Evolutionary conservation across 1,140 invertebrate species (phyloP), one percentile per base, ranked within the genome.

Genomic region (Aphelinus atriplicis): DNA sequence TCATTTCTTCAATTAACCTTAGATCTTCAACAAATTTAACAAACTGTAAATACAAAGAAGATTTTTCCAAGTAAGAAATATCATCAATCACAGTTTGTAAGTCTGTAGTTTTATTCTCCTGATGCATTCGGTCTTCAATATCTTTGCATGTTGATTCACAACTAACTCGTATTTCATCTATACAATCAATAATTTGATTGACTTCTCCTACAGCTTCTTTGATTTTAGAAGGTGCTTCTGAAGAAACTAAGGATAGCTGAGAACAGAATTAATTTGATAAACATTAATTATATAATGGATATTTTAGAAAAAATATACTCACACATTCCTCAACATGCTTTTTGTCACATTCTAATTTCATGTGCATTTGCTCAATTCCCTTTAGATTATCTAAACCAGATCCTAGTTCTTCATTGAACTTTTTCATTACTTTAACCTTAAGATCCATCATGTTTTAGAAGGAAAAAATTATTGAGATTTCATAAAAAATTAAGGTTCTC

Each of bases 1-100:
- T 74, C 26, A 53, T 26, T 45, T 26, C 74, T 6, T 48, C 42
- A 66, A 51, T 71, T 77, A 86, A 92, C 91, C 90, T 93, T 66
- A 93, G 86, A 76, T 91, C 89, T 82, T 93, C 91, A 66, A 94
- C 88, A 76, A 90, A 88, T 80, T 91, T 88, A 42, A 94, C 82
- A 50, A 92, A 89, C 73, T 89, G 88, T 26, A 94, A 82, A 83
- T 95, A 94, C 55, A 90, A 88, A 26, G 90, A 81, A 43, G 90
- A 85, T 71, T 88, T 89, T 78, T 94, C 90, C 60, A 94, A 84
- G 68, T 91, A 88, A 46, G 89, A 84, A 58, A 94, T 89, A 79
- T 91, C 89, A 46, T 90, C 83, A 3, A 92, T 84, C 65, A 90
- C 82, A 74, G 85, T 82, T 61, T 89, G 82, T 2, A 92, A 81